phyloP scores from a whole-genome alignment of 1,140 invertebrate genomes.

The Hylyphantes graminicola region DNA sequence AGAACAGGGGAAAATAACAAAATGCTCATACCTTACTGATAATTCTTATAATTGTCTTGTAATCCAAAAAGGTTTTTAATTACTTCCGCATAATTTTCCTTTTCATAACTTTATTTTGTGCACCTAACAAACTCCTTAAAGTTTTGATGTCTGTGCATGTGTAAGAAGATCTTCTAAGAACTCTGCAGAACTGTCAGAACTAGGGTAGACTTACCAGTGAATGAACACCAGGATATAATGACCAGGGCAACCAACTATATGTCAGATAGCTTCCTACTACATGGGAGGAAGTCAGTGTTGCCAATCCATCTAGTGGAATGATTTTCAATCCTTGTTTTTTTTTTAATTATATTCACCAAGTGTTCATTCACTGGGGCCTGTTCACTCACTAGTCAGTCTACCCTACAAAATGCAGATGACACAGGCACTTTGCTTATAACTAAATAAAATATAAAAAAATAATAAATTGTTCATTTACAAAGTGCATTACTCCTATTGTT shows the following conservation, averaged over 20 bases:
- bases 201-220: no score
- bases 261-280: no score
- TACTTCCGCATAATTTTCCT: slow-evolving; percentile 40
- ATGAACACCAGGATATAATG: no score
- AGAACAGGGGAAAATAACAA: neutral
- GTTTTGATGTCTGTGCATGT: neutral
- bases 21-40: neutral
- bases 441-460: slow-evolving; percentile 4
- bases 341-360: no score
- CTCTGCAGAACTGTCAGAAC: slow-evolving; percentile 20
- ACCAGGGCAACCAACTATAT: no score
- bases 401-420: slow-evolving; percentile 32
- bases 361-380: no score
- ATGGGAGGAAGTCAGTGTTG: no score
- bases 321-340: no score
- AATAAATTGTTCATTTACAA: neutral
- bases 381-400: no score
- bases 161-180: slow-evolving; percentile 13
- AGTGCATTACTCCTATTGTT: no score
- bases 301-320: no score
- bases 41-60: slow-evolving; percentile 40
- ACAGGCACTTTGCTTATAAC: slow-evolving; percentile 32
- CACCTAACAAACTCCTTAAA: slow-evolving; percentile 40
- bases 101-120: slow-evolving; percentile 29
- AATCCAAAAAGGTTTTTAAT: slow-evolving; percentile 16